Evolutionary conservation across 2,888 invertebrate genomes (phyloP).

Genomic region (Archips xylosteana): DNA sequence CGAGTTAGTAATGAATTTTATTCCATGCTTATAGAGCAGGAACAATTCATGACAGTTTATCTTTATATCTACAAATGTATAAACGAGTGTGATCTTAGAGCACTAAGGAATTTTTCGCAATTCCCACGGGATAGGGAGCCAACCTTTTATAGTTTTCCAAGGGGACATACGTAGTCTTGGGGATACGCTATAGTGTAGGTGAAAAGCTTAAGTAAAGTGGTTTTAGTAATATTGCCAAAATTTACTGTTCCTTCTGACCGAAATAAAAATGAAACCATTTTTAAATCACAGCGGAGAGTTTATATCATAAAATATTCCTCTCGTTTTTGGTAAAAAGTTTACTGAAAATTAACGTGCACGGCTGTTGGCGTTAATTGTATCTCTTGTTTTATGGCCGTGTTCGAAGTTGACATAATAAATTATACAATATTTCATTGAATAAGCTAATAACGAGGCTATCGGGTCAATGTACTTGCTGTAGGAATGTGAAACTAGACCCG

Average conservation of each 20-base stretch:
- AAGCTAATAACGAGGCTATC: slow-evolving; percentile 51
- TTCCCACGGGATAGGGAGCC: no score
- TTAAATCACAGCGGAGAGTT: not conserved
- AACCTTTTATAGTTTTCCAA: no score
- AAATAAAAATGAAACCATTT: not conserved
- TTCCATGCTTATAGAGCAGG: slow-evolving; percentile 6
- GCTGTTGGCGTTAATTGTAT: slow-evolving; percentile 28
- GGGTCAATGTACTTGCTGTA: slow-evolving; percentile 61
- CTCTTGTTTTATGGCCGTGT: slow-evolving; percentile 14
- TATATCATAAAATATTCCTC: slow-evolving; percentile 6
- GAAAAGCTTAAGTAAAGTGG: no score
- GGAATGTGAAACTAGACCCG: slow-evolving; percentile 66
- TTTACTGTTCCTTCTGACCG: not conserved
- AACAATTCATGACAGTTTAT: not conserved
- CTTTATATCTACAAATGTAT: no score
- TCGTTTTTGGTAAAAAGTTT: slow-evolving; percentile 14
- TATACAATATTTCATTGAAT: slow-evolving; percentile 7
- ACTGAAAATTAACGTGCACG: slow-evolving; percentile 18
- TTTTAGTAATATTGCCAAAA: not conserved
- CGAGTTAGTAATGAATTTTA: slow-evolving; percentile 23
- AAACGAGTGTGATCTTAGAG: no score
- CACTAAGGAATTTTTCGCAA: no score
- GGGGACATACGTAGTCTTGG: no score
- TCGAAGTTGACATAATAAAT: slow-evolving; percentile 8
- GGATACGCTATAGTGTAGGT: no score